Base-by-base conservation (phyloP, 2,113 vertebrate species). In the Riparia riparia region DNA sequence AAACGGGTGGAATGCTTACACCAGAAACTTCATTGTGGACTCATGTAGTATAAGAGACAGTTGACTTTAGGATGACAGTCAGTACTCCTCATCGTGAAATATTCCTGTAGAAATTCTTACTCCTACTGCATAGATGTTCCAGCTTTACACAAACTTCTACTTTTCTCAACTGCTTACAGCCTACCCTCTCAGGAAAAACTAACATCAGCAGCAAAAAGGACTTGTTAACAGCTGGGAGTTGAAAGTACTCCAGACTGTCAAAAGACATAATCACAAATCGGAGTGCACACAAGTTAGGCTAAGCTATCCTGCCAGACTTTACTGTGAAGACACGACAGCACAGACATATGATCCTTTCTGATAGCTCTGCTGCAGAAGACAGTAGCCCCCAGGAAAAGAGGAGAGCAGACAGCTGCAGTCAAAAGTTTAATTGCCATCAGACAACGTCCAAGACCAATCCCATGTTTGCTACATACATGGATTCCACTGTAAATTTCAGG, bases 21-120 rank as follows among this genome's bases (percentile, higher is more conserved):
- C 10, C 7, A 87, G 34, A 58, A 82, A 54, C 14, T 68, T 86
- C n/a, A 44, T 0, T 31, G 20, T 17, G 18, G 14, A 80, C 25
- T 42, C 29, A n/a, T 0, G 11, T 3, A 73, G 21, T 0, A 0
- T 10, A 50, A 80, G 8, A 25, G 8, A 25, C 16, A 41, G n/a
- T 17, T 56, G 64, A 83, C 21, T 66, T 71, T 14, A 31, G 21
- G 28, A 57, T 53, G 19, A 64, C 1, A 72, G 31, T 44, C 44
- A 79, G 15, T 16, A 66, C 5, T 49, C 14, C 11, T 44, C 9
- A 50, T 10, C 28, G 51, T 64, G 53, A 80, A 84, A 56, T 77
- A 57, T 2, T 65, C 14, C 28, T 31, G 14, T 6, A 83, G 32
- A 81, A 89, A 39, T 63, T 66, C 29, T 18, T 74, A 71, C 5